These are phyloP conservation scores for Manacus vitellinus DNA, from an alignment of 2,113 vertebrate genomes.

Conservation along the genomic window DNA sequence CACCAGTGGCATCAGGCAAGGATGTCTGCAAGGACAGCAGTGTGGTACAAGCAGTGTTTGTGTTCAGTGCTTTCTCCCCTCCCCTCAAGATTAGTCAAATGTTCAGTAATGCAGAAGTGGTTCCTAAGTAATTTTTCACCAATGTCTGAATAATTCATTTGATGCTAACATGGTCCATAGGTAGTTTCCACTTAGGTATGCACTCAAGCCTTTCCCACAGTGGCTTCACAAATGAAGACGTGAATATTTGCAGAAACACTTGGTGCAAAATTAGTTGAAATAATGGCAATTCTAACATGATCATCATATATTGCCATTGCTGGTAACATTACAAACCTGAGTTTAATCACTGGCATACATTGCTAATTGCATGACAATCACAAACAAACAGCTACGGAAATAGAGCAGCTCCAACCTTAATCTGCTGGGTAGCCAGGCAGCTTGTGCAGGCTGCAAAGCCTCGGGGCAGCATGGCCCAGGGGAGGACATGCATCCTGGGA, in stretches of 20 bases:
- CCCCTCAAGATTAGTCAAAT: background rate
- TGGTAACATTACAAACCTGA: background rate
- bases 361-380: background rate
- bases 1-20: background rate
- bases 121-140: background rate
- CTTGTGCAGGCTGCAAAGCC: background rate
- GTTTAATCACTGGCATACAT: background rate
- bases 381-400: background rate
- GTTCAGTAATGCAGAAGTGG: background rate
- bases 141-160: background rate
- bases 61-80: background rate
- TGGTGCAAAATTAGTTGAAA: background rate
- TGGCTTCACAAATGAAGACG: background rate
- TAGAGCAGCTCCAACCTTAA: background rate
- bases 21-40: background rate
- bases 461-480: rapidly evolving
- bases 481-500: background rate
- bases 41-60: background rate
- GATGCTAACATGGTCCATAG: background rate
- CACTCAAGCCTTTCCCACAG: background rate
- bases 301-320: background rate
- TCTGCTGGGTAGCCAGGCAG: background rate
- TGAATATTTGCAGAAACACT: background rate
- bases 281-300: rapidly evolving
- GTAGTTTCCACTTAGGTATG: background rate